A percentile compares a stretch with the other conserved stretches of the same genome.
These are phyloP conservation scores for Microplitis demolitor DNA, from an alignment of 1,140 invertebrate genomes.

Conservation along the genomic window DNA sequence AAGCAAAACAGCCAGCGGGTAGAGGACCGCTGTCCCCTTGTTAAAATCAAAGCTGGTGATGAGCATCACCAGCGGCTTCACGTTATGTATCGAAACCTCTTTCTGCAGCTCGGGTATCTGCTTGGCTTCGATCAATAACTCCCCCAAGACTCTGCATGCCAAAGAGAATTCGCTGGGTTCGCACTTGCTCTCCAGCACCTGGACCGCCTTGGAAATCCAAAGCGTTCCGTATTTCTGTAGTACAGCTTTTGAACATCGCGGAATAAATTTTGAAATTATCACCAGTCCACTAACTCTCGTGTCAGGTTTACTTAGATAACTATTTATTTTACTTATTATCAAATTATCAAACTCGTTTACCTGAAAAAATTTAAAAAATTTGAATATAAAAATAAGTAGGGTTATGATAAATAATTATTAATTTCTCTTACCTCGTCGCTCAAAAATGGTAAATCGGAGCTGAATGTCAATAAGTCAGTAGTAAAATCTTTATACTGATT, in stretches of 20 bases:
- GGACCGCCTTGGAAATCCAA: constrained; percentile 48
- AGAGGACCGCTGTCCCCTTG: constrained; percentile 38
- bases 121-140: constrained; percentile 37
- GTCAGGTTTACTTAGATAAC: constrained; percentile 34
- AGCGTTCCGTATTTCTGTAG: constrained; percentile 42
- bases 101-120: constrained; percentile 48
- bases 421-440: constrained; percentile 35
- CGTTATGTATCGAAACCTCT: constrained; percentile 48
- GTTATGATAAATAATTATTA: constrained; percentile 9
- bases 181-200: constrained; percentile 44
- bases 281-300: constrained; percentile 34
- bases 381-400: neutral
- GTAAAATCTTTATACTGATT: constrained; percentile 34
- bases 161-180: constrained; percentile 30
- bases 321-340: constrained; percentile 38
- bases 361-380: constrained; percentile 25
- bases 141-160: constrained; percentile 41
- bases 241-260: constrained; percentile 36
- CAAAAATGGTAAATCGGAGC: constrained; percentile 37
- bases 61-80: constrained; percentile 45
- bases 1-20: constrained; percentile 44
- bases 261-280: constrained; percentile 34
- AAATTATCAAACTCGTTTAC: constrained; percentile 29
- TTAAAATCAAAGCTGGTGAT: constrained; percentile 33
- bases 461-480: constrained; percentile 31